These are phyloP conservation scores for Tyria jacobaeae DNA, from an alignment of 2,888 invertebrate species.

Conservation along the genomic window DNA sequence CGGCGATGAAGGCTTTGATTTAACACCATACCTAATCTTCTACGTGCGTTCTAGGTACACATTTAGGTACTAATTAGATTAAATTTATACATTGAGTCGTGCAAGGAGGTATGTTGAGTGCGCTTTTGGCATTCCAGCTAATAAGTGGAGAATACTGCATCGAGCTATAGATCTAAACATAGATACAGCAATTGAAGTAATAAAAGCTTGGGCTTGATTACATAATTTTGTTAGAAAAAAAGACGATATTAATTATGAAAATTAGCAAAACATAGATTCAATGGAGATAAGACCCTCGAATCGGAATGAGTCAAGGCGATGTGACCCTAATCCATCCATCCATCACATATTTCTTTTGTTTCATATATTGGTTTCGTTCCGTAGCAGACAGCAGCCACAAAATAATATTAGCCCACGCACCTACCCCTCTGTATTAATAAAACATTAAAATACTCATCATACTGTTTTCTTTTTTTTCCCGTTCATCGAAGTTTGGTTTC, in stretches of 20 bases:
- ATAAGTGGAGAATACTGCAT: slow-evolving; percentile 50
- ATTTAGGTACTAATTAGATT: slow-evolving; percentile 1
- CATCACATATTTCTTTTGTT: too few species aligned
- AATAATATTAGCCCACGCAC: slow-evolving; percentile 43
- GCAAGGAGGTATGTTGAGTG: slow-evolving; percentile 52
- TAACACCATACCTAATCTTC: too few species aligned
- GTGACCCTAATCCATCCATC: slow-evolving; percentile 49
- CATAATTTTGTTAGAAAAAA: too few species aligned
- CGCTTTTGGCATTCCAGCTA: slow-evolving; percentile 57
- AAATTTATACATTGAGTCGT: slow-evolving; percentile 15
- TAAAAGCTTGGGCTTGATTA: too few species aligned
- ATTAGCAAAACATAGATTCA: slow-evolving; percentile 36
- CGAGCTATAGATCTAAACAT: slow-evolving; percentile 43
- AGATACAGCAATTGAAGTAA: too few species aligned
- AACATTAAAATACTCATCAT: slow-evolving; percentile 48
- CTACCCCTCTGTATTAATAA: slow-evolving; percentile 41
- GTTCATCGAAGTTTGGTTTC: slow-evolving; percentile 50
- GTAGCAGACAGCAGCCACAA: slow-evolving; percentile 46
- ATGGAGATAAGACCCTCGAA: slow-evolving; percentile 36
- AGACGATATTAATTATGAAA: slow-evolving; percentile 28
- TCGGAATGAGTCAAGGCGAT: slow-evolving; percentile 41
- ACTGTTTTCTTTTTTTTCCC: slow-evolving; percentile 51
- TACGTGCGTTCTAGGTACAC: too few species aligned
- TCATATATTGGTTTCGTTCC: slow-evolving; percentile 46
- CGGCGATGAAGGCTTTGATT: too few species aligned